phyloP scores from a whole-genome alignment of 2,797 vertebrate genomes.

The Amazonetta brasiliensis region DNA sequence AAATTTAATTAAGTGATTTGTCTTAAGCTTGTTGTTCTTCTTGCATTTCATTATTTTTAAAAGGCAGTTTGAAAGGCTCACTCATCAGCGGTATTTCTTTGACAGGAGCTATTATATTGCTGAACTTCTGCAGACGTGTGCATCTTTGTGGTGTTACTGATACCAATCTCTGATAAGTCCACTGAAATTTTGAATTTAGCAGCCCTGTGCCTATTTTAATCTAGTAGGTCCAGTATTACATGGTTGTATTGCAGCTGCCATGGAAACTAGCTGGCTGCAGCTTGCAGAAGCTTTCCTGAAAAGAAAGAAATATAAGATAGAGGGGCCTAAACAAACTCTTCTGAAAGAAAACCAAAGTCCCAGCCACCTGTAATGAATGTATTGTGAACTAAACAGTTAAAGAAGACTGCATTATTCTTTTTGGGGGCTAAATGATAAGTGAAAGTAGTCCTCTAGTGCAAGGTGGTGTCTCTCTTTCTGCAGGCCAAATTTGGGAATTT shows the following conservation, averaged over 20 bases:
- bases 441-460: background rate
- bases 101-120: background rate
- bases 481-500: background rate
- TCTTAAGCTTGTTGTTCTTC: background rate
- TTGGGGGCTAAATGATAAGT: background rate
- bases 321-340: background rate
- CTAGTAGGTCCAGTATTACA: background rate
- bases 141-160: background rate
- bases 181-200: background rate
- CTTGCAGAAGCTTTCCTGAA: slow-evolving; percentile 6
- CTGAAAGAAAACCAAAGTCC: background rate
- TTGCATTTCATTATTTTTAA: background rate
- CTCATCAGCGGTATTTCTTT: background rate
- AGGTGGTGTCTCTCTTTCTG: background rate
- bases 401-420: background rate
- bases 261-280: background rate
- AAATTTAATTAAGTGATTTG: background rate
- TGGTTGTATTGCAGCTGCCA: slow-evolving; percentile 5
- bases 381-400: background rate
- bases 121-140: background rate
- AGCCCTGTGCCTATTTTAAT: slow-evolving; percentile 20
- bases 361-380: background rate
- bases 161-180: background rate
- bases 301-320: slow-evolving; percentile 1
- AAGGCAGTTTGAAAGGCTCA: background rate